Evolutionary conservation across 2,797 vertebrate species (phyloP).

Genomic region (Stomatorhinus walkeri): DNA sequence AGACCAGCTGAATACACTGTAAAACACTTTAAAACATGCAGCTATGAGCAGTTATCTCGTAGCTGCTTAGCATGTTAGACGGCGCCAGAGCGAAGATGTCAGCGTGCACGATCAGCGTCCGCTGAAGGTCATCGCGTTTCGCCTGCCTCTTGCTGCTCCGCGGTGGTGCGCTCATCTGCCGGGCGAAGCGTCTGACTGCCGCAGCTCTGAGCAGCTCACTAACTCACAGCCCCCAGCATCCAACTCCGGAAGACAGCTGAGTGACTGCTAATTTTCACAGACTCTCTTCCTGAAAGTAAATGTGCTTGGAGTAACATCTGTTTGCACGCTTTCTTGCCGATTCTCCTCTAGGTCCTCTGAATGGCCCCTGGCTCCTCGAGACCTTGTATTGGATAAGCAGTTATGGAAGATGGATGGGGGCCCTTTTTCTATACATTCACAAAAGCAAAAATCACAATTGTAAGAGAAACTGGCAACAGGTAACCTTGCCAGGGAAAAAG

Average conservation of each 20-base stretch:
- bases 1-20: neutral
- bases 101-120: neutral
- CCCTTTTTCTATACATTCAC: neutral
- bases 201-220: neutral
- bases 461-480: neutral
- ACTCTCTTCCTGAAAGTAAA: neutral
- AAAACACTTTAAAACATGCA: neutral
- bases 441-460: neutral
- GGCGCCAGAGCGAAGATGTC: neutral
- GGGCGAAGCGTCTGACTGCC: neutral
- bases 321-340: neutral
- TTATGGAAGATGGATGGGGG: neutral
- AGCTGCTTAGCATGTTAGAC: neutral
- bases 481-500: neutral
- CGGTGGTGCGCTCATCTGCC: neutral
- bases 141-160: neutral
- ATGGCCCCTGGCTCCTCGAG: neutral
- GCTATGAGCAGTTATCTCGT: neutral
- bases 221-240: neutral
- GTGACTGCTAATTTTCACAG: neutral
- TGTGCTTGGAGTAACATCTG: neutral
- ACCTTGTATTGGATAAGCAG: neutral
- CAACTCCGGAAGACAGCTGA: neutral
- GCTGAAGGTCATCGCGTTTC: neutral
- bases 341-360: neutral